Base-by-base conservation (phyloP, 2,113 vertebrate genomes). In the Pygoscelis adeliae region DNA sequence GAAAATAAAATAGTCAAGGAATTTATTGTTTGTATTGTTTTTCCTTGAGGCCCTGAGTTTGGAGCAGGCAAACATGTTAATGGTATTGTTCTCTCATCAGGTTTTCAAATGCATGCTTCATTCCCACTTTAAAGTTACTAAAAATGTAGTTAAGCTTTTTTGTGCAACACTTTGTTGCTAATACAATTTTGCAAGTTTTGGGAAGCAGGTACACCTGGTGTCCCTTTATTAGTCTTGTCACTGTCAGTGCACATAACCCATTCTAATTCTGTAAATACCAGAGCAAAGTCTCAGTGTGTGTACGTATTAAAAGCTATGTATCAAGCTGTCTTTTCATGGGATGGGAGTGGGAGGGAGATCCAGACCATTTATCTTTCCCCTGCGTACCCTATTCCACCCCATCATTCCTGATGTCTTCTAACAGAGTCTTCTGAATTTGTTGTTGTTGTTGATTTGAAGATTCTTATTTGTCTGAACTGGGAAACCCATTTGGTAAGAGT, bases 351-450 rank as follows among this genome's bases (percentile, higher is more conserved):
- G 27, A 49, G 7, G 7, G 15, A 32, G 0, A 62, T 44, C 22
- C 17, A 71, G 44, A 46, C 52, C 0, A 11, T 63, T n/a, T 63
- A 1, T 53, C 32, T 67, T 67, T 78, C 11, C 47, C 23, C 5
- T 4, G 1, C 11, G 1, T 74, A 23, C 5, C 4, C 29, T 7
- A 15, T 74, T 10, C 27, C n/a, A 38, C 38, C 4, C 3, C 9
- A 6, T 55, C 0, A 0, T 76, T 85, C 38, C 20, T 80, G 13
- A 76, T 76, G 47, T 50, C 19, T 77, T 77, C 18, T 44, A 29
- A n/a, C 3, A 36, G n/a, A 49, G 13, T 70, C 13, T 62, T 49
- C 21, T 59, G 23, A 79, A n/a, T 49, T 66, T 67, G 5, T 49
- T 87, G 9, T 18, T 61, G 36, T 15, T 52, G 15, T 44, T 63